These are phyloP conservation scores for Synergus itoensis DNA, from an alignment of 2,888 invertebrate species.

Conservation along the genomic window DNA sequence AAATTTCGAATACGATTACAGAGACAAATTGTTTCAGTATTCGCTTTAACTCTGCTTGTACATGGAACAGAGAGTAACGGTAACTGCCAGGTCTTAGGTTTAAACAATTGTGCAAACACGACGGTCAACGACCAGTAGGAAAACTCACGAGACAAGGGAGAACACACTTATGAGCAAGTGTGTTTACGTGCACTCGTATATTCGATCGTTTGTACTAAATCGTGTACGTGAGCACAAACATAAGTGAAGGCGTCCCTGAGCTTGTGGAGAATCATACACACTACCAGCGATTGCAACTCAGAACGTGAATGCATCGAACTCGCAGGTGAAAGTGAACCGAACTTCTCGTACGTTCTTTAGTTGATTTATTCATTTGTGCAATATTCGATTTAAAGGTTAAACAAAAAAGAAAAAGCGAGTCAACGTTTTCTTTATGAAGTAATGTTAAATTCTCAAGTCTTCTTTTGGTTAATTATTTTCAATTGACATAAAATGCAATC, in stretches of 20 bases:
- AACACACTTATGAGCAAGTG: conserved; percentile 34
- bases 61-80: conserved; percentile 9
- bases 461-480: too few species aligned
- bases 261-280: conserved; percentile 20
- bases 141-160: conserved; percentile 38
- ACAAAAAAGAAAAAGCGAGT: background rate
- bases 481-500: too few species aligned
- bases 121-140: conserved; percentile 29
- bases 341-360: conserved; percentile 12
- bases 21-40: conserved; percentile 21
- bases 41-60: conserved; percentile 18
- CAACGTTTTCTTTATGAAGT: background rate
- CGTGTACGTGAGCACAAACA: conserved; percentile 5
- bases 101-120: conserved; percentile 31
- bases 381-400: conserved; percentile 17
- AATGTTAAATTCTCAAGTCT: background rate
- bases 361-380: conserved; percentile 29
- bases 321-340: conserved; percentile 51
- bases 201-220: conserved; percentile 16
- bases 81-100: conserved; percentile 29
- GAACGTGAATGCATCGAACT: conserved; percentile 48
- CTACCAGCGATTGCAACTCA: conserved; percentile 12
- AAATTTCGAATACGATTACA: background rate
- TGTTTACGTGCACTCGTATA: conserved; percentile 29
- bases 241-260: conserved; percentile 20